Percentiles rank a stretch among this genome's conserved stretches.
Evolutionary conservation across 2,797 vertebrate genomes (phyloP).

Genomic region (Sebastes diploproa): DNA sequence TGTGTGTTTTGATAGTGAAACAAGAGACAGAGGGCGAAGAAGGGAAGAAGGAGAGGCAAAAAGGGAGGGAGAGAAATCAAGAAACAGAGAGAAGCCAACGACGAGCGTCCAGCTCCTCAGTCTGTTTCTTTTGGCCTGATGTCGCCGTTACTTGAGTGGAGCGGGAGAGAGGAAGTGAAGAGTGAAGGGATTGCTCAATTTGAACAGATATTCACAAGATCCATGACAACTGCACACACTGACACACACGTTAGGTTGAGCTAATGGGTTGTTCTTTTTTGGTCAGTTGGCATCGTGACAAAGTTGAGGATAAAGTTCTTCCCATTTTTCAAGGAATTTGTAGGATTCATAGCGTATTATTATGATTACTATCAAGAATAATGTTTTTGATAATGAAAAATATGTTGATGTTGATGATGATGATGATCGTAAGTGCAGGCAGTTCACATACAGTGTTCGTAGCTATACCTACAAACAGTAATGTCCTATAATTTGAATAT

Average conservation of each 20-base stretch:
- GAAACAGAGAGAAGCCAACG: not conserved
- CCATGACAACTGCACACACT: not conserved
- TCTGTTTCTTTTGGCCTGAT: slow-evolving; percentile 47
- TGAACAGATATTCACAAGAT: not conserved
- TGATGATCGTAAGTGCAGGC: too few relatives aligned
- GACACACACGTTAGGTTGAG: not conserved
- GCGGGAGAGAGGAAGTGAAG: slow-evolving; percentile 12
- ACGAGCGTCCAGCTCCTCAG: not conserved
- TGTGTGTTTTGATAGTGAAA: slow-evolving; percentile 31
- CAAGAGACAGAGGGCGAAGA: not conserved
- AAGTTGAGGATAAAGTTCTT: not conserved
- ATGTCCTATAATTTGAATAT: not conserved
- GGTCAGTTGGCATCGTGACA: not conserved
- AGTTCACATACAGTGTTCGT: not conserved
- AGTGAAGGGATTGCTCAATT: not conserved
- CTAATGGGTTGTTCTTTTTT: not conserved
- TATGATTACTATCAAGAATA: not conserved
- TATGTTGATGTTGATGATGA: not conserved
- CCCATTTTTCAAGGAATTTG: not conserved
- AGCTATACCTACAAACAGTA: not conserved
- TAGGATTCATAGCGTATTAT: not conserved
- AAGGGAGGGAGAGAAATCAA: not conserved
- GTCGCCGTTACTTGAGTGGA: slow-evolving; percentile 11
- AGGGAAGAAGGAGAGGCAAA: not conserved
- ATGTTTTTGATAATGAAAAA: not conserved